Conservation (phyloP, 2,113 vertebrate species). For the Istiophorus platypterus region DNA sequence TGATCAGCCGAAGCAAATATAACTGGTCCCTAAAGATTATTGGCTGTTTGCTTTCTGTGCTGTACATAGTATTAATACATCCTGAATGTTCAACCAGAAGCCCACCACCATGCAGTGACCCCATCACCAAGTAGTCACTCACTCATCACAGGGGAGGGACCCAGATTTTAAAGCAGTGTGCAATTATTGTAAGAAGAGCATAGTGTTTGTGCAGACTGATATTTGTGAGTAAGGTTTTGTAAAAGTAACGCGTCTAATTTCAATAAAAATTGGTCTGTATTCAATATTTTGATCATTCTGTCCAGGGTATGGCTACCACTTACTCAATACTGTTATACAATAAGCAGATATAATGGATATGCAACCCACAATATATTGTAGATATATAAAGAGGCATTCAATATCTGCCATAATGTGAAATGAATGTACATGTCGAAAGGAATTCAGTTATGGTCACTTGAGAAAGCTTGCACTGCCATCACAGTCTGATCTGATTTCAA, state of each 20-base stretch:
- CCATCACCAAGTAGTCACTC: constrained; percentile 17
- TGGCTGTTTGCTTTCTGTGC: constrained; percentile 34
- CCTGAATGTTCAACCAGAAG: constrained; percentile 54
- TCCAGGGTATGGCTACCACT: constrained; percentile 1
- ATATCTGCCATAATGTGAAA: background rate
- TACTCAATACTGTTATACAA: background rate
- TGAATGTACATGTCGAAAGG: background rate
- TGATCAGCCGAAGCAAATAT: constrained; percentile 33
- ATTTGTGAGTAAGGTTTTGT: constrained; percentile 82
- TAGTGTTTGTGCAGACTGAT: constrained; percentile 77
- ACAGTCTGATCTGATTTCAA: background rate
- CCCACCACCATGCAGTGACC: constrained; percentile 24
- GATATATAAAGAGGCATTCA: background rate
- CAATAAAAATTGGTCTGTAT: constrained; percentile 83
- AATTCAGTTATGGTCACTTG: background rate
- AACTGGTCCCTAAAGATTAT: constrained; percentile 23
- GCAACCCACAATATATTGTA: background rate
- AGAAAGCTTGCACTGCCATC: no score
- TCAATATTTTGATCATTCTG: constrained; percentile 51
- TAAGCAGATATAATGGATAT: background rate
- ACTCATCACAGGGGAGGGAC: constrained; percentile 17
- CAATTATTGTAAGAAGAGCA: constrained; percentile 63
- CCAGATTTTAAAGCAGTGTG: constrained; percentile 61
- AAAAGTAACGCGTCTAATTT: constrained; percentile 83
- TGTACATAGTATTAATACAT: constrained; percentile 52